phyloP scores from a whole-genome alignment of 2,888 invertebrate genomes.

The Darwinula stevensoni region DNA sequence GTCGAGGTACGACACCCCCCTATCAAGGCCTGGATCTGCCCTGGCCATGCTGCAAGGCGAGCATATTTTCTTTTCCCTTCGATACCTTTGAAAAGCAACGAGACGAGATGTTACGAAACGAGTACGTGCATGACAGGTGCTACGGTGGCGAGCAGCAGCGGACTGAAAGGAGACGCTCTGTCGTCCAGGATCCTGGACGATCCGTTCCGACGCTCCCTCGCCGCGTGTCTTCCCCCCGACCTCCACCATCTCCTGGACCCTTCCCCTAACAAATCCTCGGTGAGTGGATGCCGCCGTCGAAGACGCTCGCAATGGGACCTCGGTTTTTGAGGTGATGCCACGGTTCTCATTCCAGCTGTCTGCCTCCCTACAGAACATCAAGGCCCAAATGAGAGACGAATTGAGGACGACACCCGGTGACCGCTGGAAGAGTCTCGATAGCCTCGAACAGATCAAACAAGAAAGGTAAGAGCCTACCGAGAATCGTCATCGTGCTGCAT shows the following conservation, averaged over 20 bases:
- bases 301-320: no score
- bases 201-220: conserved; percentile 9
- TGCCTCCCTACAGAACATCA: conserved; percentile 12
- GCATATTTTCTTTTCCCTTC: conserved; percentile 1
- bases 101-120: background rate
- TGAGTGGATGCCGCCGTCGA: no score
- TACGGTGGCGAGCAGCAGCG: background rate
- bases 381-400: conserved; percentile 13
- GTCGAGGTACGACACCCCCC: conserved; percentile 13
- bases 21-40: conserved; percentile 18
- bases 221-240: conserved; percentile 9
- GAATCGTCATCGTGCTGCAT: no score
- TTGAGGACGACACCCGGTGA: conserved; percentile 11
- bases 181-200: conserved; percentile 6
- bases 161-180: conserved; percentile 4
- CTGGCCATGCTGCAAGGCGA: conserved; percentile 18
- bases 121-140: no score
- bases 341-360: conserved; percentile 10
- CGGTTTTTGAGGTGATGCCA: no score
- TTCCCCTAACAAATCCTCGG: no score
- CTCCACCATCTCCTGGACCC: conserved; percentile 10
- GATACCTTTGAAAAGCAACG: background rate
- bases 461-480: no score
- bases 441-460: conserved; percentile 4
- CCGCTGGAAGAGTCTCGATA: conserved; percentile 7